These are phyloP conservation scores for Delichon dasypus DNA, from an alignment of 2,797 vertebrate species.

Conservation along the genomic window DNA sequence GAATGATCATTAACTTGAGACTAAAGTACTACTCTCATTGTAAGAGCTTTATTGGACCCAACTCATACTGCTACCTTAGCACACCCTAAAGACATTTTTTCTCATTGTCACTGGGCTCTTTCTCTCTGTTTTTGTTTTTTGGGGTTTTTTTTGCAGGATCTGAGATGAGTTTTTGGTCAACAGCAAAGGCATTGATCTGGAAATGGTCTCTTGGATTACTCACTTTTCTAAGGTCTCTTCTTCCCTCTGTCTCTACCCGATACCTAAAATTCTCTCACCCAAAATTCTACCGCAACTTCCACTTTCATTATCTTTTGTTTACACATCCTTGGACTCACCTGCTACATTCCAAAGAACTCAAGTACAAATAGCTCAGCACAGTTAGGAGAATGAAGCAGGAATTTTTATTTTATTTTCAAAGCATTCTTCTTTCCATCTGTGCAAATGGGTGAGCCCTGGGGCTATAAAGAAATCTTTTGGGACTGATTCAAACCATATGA, in stretches of 20 bases:
- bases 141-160: neutral
- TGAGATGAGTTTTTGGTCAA: neutral
- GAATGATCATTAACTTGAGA: neutral
- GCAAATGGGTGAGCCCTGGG: neutral
- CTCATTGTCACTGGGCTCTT: neutral
- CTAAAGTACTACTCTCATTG: neutral
- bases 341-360: neutral
- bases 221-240: neutral
- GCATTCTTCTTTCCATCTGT: neutral
- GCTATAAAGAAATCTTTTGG: neutral
- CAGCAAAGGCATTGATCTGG: neutral
- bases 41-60: neutral
- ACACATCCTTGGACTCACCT: neutral
- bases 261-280: neutral
- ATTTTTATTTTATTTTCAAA: neutral
- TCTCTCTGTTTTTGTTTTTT: rapidly evolving
- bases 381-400: neutral
- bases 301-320: neutral
- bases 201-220: neutral
- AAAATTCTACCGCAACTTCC: neutral
- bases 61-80: neutral
- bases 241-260: neutral
- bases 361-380: neutral
- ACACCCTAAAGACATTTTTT: neutral
- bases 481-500: neutral